Evolutionary conservation across 2,888 invertebrate genomes (phyloP).

Genomic region (Portevinia maculata): DNA sequence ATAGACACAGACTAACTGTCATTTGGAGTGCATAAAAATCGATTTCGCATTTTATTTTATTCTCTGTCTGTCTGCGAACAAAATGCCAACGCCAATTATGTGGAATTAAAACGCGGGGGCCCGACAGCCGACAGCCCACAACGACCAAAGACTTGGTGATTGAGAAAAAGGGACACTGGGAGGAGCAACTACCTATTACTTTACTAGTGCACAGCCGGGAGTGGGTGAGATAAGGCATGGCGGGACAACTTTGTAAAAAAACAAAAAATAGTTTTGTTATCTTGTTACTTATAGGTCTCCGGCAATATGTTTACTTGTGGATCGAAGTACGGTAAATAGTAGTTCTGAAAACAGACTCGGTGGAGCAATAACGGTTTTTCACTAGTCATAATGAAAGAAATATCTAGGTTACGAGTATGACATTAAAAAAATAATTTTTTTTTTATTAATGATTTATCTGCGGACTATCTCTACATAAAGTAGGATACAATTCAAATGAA

Average conservation of each 20-base stretch:
- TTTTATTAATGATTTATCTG: too few relatives aligned
- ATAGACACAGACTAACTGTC: slow-evolving; percentile 58
- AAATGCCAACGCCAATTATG: slow-evolving; percentile 70
- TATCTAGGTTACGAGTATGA: too few relatives aligned
- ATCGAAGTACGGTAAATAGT: too few relatives aligned
- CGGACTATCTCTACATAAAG: too few relatives aligned
- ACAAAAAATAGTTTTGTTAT: slow-evolving; percentile 13
- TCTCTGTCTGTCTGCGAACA: slow-evolving; percentile 61
- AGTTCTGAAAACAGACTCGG: too few relatives aligned
- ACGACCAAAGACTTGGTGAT: slow-evolving; percentile 33
- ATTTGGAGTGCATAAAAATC: slow-evolving; percentile 72
- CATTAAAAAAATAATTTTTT: too few relatives aligned
- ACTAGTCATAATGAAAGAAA: too few relatives aligned
- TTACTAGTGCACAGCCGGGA: slow-evolving; percentile 5
- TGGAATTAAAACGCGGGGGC: slow-evolving; percentile 58
- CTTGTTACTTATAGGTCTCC: too few relatives aligned
- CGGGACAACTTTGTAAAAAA: neutral
- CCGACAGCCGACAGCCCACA: slow-evolving; percentile 16
- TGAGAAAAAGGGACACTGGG: slow-evolving; percentile 30
- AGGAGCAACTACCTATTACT: slow-evolving; percentile 29
- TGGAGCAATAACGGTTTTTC: too few relatives aligned
- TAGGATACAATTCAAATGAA: too few relatives aligned
- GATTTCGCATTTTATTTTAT: slow-evolving; percentile 68
- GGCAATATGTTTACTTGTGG: too few relatives aligned
- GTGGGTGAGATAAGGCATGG: slow-evolving; percentile 4